Percentiles rank a stretch among this genome's conserved stretches.
Evolutionary conservation across 2,888 invertebrate species (phyloP).

Genomic region (Mimumesa dahlbomi): DNA sequence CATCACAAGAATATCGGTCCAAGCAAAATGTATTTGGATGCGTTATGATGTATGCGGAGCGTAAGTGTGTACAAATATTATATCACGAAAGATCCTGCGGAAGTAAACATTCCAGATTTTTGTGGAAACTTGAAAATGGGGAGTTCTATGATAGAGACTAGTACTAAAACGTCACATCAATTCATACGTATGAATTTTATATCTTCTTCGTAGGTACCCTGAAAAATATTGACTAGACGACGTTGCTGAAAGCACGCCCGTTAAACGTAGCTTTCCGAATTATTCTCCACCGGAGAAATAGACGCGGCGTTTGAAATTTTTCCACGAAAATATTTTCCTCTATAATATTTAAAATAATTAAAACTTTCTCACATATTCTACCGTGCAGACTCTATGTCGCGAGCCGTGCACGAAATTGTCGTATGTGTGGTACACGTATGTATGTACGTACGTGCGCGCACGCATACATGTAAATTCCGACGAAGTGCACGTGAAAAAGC

Average conservation of each 20-base stretch:
- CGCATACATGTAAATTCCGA: conserved; percentile 4
- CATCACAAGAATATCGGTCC: not conserved
- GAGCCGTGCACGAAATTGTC: not conserved
- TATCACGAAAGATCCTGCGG: not conserved
- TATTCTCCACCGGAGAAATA: not conserved
- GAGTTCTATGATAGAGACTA: not conserved
- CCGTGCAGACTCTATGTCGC: not conserved
- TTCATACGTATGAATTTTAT: too few relatives aligned
- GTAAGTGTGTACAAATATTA: not conserved
- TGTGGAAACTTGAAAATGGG: not conserved
- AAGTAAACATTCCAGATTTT: not conserved
- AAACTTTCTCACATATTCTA: conserved; percentile 22
- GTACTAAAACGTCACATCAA: not conserved
- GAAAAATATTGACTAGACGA: too few relatives aligned
- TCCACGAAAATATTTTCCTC: not conserved
- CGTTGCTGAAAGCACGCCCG: too few relatives aligned
- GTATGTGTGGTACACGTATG: not conserved
- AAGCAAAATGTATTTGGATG: not conserved
- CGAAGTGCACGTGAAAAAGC: conserved; percentile 26
- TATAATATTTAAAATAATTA: conserved; percentile 27
- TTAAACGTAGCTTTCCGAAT: not conserved
- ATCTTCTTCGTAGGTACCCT: too few relatives aligned
- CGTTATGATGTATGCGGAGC: not conserved
- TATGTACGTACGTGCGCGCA: not conserved
- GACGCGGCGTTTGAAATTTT: not conserved